Percentiles rank a stretch among this genome's conserved stretches.
These are phyloP conservation scores for Gadus chalcogrammus DNA, from an alignment of 2,113 vertebrate genomes.

Conservation along the genomic window DNA sequence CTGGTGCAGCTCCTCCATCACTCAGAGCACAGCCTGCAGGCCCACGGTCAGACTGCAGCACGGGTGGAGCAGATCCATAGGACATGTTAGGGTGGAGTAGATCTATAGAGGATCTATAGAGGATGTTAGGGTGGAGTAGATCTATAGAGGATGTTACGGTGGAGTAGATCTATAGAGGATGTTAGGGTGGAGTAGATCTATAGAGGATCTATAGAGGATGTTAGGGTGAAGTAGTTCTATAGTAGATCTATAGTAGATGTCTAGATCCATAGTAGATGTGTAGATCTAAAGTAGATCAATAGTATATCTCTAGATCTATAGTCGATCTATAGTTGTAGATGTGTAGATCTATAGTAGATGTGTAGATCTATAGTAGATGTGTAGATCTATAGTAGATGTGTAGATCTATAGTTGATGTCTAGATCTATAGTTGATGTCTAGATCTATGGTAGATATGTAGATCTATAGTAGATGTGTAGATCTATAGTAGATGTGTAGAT, in stretches of 20 bases:
- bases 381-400: too few species aligned
- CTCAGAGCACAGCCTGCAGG: slow-evolving; percentile 70
- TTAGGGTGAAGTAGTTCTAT: not conserved
- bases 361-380: too few species aligned
- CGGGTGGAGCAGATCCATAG: not conserved
- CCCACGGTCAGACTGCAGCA: slow-evolving; percentile 71
- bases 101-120: not conserved
- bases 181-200: not conserved
- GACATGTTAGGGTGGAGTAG: too few species aligned
- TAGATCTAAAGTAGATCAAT: too few species aligned
- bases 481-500: too few species aligned
- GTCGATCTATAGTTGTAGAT: too few species aligned
- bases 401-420: too few species aligned
- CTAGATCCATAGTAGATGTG: not conserved
- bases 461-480: too few species aligned
- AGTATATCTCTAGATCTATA: not conserved
- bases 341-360: too few species aligned
- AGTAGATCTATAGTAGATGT: not conserved
- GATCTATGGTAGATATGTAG: too few species aligned
- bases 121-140: not conserved
- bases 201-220: too few species aligned
- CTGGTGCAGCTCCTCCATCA: slow-evolving; percentile 82
- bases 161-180: not conserved
- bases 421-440: too few species aligned
- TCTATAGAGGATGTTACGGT: not conserved